Base-by-base conservation (phyloP, 1,140 invertebrate species). In the Dinothrombium tinctorium region DNA sequence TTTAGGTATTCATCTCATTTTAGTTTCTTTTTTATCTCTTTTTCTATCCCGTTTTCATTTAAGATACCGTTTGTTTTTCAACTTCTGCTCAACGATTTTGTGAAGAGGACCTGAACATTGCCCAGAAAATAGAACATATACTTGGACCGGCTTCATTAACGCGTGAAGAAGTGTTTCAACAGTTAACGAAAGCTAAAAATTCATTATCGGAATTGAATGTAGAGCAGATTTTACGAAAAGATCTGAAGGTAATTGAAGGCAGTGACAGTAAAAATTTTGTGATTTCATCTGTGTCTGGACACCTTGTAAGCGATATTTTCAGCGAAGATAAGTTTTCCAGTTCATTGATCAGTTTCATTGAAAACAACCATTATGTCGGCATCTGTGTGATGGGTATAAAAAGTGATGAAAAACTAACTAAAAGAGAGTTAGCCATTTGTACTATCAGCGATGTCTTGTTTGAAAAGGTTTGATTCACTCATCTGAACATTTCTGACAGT, bases 61-160 rank as follows among this genome's bases (percentile, higher is more conserved):
- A n/a, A 38, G 76, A 81, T 48, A 79, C 76, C 1, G 64, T 68
- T 9, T 75, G 73, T 48, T 68, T 76, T 43, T 65, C 64, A 2
- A 50, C 59, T 22, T 55, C 63, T 19, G 72, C 70, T 17, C 64
- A 66, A 40, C 66, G 69, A 44, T 67, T 64, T 6, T 74, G 67
- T 31, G 49, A 58, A 8, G 55, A 65, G 41, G 76, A 80, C 57
- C 42, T 63, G 2, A 57, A 67, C 41, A 57, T 69, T 0, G 58
- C 65, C 6, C 24, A 37, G 14, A 48, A 55, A 24, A 39, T 60
- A 23, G 53, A 54, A 38, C 42, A 22, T 14, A 40, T 50, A 14
- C 31, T 57, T 4, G 33, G 29, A 8, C 9, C 26, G 14, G 17
- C 24, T 3, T 21, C 24, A 22, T 31, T 35, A 3, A 12, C 24